Base-by-base conservation (phyloP, 2,888 invertebrate genomes). In the Alloscopus bannaensis region DNA sequence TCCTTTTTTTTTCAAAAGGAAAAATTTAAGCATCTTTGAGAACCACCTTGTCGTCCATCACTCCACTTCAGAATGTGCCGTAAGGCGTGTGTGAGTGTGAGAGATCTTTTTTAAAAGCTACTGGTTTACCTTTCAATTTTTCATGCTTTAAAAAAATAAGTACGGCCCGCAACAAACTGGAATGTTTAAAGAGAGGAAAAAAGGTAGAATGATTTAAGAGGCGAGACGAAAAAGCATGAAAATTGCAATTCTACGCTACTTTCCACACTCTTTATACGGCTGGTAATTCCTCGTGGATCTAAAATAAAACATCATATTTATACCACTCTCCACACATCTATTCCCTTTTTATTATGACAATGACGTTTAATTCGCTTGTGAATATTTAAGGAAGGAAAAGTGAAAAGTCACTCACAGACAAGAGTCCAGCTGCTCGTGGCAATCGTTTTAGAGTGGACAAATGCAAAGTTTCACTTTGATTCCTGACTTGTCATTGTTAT, bases 191-290 rank as follows among this genome's bases (percentile, higher is more conserved):
- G n/a, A n/a, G n/a, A n/a, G n/a, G n/a, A n/a, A n/a, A n/a, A n/a
- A n/a, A n/a, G n/a, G n/a, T n/a, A n/a, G n/a, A n/a, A n/a, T n/a
- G n/a, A n/a, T n/a, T n/a, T n/a, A 64, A 62, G 36, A 64, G 64
- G 64, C 72, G 65, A 72, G 64, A 71, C 71, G 72, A 60, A 76
- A 36, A 42, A 68, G 68, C 68, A 68, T 76, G 60, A 68, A 76
- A 76, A 76, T 76, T 76, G 75, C 75, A 76, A 76, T 76, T 76
- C 68, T 76, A 76, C 68, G 75, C 75, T 60, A 68, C 68, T 76
- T 68, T 68, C 52, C 68, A 40, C 59, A n/a, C n/a, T n/a, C n/a
- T n/a, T n/a, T n/a, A n/a, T n/a, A n/a, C n/a, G n/a, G n/a, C n/a
- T n/a, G n/a, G n/a, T n/a, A n/a, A n/a, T n/a, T n/a, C n/a, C n/a